Evolutionary conservation across 1,140 invertebrate species (phyloP).

Genomic region (Psilanteris sp.): DNA sequence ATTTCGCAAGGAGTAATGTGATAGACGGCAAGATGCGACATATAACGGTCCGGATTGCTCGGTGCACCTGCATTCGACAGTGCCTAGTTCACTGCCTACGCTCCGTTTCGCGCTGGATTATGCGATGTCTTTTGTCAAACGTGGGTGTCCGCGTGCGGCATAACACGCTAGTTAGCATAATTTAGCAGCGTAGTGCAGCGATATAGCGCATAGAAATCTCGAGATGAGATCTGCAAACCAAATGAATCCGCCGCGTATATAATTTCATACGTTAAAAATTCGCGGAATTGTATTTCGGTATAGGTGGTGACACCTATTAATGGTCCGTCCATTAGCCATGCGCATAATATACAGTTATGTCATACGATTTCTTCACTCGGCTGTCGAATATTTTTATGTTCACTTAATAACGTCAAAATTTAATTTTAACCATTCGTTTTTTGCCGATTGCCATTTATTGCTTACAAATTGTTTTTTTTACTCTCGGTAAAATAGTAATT

Average conservation of each 20-base stretch:
- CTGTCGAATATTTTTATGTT: too few species aligned
- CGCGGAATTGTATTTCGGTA: conserved; percentile 30
- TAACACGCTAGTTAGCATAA: conserved; percentile 51
- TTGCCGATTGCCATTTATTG: too few species aligned
- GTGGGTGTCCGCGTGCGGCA: conserved; percentile 67
- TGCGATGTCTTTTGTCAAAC: conserved; percentile 68
- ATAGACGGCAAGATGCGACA: conserved; percentile 55
- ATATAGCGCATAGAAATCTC: conserved; percentile 46
- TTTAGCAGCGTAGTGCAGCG: conserved; percentile 21
- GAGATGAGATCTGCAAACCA: conserved; percentile 61
- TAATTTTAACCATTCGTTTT: too few species aligned
- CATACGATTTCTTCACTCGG: conserved; percentile 1
- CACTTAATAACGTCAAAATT: neutral
- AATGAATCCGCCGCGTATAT: conserved; percentile 39
- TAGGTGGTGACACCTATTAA: conserved; percentile 42
- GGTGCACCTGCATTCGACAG: conserved; percentile 61
- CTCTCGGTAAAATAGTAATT: too few species aligned
- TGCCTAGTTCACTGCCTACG: conserved; percentile 66
- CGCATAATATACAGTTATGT: conserved; percentile 41
- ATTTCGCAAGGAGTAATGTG: conserved; percentile 42
- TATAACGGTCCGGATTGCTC: conserved; percentile 54
- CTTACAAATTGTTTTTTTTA: too few species aligned
- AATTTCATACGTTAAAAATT: conserved; percentile 38
- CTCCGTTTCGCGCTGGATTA: conserved; percentile 67
- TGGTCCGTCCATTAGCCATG: conserved; percentile 24